Evolutionary conservation across 2,797 vertebrate genomes (phyloP).

Genomic region (Chelon labrosus): DNA sequence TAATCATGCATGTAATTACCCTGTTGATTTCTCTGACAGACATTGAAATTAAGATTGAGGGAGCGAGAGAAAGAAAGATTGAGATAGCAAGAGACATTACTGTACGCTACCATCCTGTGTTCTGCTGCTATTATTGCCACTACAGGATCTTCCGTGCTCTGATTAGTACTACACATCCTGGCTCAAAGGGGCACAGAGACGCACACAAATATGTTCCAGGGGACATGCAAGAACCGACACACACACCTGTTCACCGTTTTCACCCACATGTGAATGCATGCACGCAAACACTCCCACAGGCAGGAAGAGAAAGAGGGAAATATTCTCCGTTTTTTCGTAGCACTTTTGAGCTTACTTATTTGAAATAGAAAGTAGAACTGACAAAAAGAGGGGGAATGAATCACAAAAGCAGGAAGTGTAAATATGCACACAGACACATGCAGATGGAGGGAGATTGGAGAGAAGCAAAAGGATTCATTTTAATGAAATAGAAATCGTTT

Average conservation of each 20-base stretch:
- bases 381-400: constrained; percentile 8
- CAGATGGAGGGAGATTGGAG: not conserved
- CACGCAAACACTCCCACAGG: constrained; percentile 13
- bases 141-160: constrained; percentile 36
- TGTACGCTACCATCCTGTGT: constrained; percentile 9
- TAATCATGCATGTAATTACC: constrained; percentile 46
- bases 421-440: constrained; percentile 32
- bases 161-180: constrained; percentile 42
- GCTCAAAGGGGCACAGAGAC: constrained; percentile 20
- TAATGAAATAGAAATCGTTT: constrained; percentile 35
- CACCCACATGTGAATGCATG: constrained; percentile 35
- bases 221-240: constrained; percentile 17
- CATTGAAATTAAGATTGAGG: constrained; percentile 47
- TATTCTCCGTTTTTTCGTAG: constrained; percentile 10
- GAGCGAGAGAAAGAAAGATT: constrained; percentile 11
- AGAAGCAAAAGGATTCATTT: constrained; percentile 28
- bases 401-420: constrained; percentile 7
- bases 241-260: constrained; percentile 24
- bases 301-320: not conserved
- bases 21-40: constrained; percentile 43
- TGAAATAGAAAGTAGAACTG: not conserved
- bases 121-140: constrained; percentile 35
- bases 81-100: constrained; percentile 28
- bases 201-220: constrained; percentile 21
- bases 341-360: constrained; percentile 9